Base-by-base conservation (phyloP, 2,888 invertebrate species). In the Rotaria sp. region DNA sequence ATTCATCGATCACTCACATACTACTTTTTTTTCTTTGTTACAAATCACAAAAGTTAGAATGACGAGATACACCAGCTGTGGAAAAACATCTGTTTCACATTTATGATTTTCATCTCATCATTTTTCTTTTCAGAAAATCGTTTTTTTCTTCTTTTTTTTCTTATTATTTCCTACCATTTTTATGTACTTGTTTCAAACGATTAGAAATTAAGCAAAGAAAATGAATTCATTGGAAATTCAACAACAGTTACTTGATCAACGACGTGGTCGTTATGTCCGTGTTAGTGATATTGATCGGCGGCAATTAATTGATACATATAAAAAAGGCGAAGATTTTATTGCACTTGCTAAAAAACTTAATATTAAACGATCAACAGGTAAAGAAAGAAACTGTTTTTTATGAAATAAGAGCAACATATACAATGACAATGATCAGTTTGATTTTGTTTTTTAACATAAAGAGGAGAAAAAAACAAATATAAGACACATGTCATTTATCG, bases 351-450 rank as follows among this genome's bases (percentile, higher is more conserved):
- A 45, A 45, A 80, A 80, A 45, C 45, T 80, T 4, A 80, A 80
- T 80, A 80, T 80, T 45, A 80, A 80, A 80, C 80, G 80, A 45
- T 80, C 80, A 45, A 80, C 80, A 80, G 80, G 80, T 80, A 80
- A 8, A 67, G 1, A 55, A 55, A 55, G 8, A 52, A 21, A 50
- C 15, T 41, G 41, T 41, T 41, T 41, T 41, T 13, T 45, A 45
- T 45, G 13, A 45, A 15, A 15, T 50, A 50, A 3, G 18, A 50
- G 18, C 18, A 50, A 50, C 13, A 15, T 50, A 15, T n/a, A n/a
- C n/a, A 45, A 45, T 45, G 13, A 13, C 2, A 45, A 45, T 11
- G 13, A 45, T 45, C 45, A 45, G 45, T 45, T 45, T 11, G 45
- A 45, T 11, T 45, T 45, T 45, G 8, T 45, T 45, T 45, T 4